Evolutionary conservation across 2,113 vertebrate genomes (phyloP), one percentile per base, ranked within the genome.

Genomic region (Sebastes schlegelii): DNA sequence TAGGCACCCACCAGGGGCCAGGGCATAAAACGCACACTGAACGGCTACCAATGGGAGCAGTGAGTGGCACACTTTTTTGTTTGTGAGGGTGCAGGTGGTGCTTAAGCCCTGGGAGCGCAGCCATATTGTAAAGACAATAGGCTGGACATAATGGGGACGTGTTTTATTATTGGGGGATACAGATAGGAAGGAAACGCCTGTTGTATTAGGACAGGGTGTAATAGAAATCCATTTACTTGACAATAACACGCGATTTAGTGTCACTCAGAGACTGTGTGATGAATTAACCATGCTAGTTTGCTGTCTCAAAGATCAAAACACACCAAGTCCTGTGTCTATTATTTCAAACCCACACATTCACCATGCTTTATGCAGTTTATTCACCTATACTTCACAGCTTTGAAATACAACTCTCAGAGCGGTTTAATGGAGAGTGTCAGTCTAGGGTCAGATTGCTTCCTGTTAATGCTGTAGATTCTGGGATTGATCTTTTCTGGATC

Each of bases 81-180:
- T 81, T 81, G 73, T 49, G 65, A 66, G 66, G 62, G 74, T 34
- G 3, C 34, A 34, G 88, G 87, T 89, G 89, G 82, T 8, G 80
- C 73, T 85, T 86, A 88, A 89, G 87, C 79, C 40, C 62, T 68
- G 82, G 86, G 86, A 91, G 48, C 7, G 5, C 0, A 43, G 90
- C 89, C 90, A 88, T 80, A 63, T 79, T 88, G 86, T 77, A 88
- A 51, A 79, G 77, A 89, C 88, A 93, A 90, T 86, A 69, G 79
- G 66, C 55, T 54, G 72, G 74, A 88, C 82, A 87, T 83, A 87
- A 88, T 88, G 67, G 82, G 76, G 52, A 80, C 1, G 13, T 80
- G 77, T 86, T 92, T 90, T 78, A 85, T 89, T 88, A 88, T 81
- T 89, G 71, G 74, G 68, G 73, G 83, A 81, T 80, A 81, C 85